phyloP scores from a whole-genome alignment of 2,888 invertebrate species.

The Miltochrista miniata region DNA sequence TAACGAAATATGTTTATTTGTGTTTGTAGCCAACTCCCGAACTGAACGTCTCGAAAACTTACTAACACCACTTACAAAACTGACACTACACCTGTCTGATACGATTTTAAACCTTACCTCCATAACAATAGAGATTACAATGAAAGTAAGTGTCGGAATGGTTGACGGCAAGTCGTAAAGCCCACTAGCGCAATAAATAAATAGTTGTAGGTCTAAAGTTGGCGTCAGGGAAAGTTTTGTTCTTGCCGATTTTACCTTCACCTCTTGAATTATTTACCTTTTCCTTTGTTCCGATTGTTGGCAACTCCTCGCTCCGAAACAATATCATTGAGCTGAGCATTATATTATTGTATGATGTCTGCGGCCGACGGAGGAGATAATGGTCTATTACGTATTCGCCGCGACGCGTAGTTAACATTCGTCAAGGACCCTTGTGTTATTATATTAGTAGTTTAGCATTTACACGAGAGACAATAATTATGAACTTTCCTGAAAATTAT shows the following conservation, averaged over 20 bases:
- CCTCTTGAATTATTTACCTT: slow-evolving; percentile 63
- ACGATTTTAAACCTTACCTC: slow-evolving; percentile 28
- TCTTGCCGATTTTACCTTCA: slow-evolving; percentile 58
- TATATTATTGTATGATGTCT: slow-evolving; percentile 13
- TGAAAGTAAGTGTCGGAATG: slow-evolving; percentile 11
- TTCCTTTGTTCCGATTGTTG: slow-evolving; percentile 53
- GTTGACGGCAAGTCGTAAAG: slow-evolving; percentile 43
- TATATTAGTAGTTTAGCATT: background rate
- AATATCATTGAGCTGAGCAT: slow-evolving; percentile 25
- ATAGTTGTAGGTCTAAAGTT: slow-evolving; percentile 67
- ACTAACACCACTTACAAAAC: slow-evolving; percentile 36
- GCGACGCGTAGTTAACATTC: slow-evolving; percentile 3
- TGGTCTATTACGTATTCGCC: slow-evolving; percentile 6
- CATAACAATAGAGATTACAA: slow-evolving; percentile 14
- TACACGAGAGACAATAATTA: background rate
- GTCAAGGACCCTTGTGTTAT: slow-evolving; percentile 1
- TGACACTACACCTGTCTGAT: background rate
- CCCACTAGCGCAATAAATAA: slow-evolving; percentile 73
- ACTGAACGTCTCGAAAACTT: slow-evolving; percentile 41
- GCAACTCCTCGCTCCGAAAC: slow-evolving; percentile 32
- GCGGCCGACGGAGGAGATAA: slow-evolving; percentile 5
- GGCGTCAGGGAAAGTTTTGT: slow-evolving; percentile 52
- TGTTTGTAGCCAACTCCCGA: slow-evolving; percentile 46
- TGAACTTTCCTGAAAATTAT: background rate
- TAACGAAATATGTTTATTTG: slow-evolving; percentile 63